A percentile compares a stretch with the other conserved stretches of the same genome.
Evolutionary conservation across 2,888 invertebrate genomes (phyloP).

Genomic region (Stenolophus ochropezus): DNA sequence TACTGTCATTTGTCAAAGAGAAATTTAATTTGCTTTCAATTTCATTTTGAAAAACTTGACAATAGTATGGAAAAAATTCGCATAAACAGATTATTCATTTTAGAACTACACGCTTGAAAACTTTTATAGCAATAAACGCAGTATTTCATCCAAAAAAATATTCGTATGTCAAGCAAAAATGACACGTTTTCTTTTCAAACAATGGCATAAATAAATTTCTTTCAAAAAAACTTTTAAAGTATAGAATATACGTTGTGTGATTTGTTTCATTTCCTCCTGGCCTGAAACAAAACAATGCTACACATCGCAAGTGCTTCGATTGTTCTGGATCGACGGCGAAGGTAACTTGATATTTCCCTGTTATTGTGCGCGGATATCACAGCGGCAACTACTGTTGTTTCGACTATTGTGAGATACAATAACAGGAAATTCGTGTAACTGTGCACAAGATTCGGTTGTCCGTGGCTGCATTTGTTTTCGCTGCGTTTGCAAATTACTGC

Average conservation of each 20-base stretch:
- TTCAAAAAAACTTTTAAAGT: background rate
- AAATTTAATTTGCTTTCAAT: background rate
- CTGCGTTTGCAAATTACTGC: too few relatives aligned
- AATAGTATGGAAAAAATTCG: background rate
- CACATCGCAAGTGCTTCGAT: conserved; percentile 33
- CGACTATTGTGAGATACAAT: conserved; percentile 36
- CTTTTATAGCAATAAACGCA: background rate
- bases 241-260: background rate
- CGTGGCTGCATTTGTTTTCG: too few relatives aligned
- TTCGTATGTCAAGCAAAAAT: background rate
- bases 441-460: conserved; percentile 34
- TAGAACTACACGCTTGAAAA: background rate
- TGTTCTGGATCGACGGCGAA: conserved; percentile 39
- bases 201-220: background rate
- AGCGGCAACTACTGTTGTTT: conserved; percentile 33
- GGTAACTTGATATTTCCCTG: conserved; percentile 50
- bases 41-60: background rate
- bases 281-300: conserved; percentile 25
- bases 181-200: background rate
- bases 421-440: conserved; percentile 46
- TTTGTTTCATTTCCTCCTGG: conserved; percentile 33
- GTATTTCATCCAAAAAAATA: background rate
- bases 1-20: background rate
- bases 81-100: background rate
- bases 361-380: conserved; percentile 33